phyloP scores from a whole-genome alignment of 2,797 vertebrate genomes.

The Crypturellus tataupa region DNA sequence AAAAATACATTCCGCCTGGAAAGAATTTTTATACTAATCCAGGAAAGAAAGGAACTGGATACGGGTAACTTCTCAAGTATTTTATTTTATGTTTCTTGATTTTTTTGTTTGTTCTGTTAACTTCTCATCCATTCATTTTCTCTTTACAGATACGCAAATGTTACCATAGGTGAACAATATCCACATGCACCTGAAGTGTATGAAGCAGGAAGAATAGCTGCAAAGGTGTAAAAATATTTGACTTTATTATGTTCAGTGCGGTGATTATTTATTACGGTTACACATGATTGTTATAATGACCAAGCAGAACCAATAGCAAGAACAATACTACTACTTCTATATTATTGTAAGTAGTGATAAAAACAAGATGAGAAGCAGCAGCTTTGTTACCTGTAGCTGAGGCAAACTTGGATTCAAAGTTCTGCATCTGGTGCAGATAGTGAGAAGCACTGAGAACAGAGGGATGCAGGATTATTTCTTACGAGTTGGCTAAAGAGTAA shows the following conservation, averaged over 20 bases:
- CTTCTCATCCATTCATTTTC: conserved; percentile 30
- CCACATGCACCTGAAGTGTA: conserved; percentile 85
- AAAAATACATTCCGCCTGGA: conserved; percentile 79
- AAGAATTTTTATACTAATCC: conserved; percentile 90
- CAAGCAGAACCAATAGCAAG: not conserved
- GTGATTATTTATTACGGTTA: not conserved
- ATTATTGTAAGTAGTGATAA: not conserved
- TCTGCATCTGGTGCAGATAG: not conserved
- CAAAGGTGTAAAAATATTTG: conserved; percentile 81
- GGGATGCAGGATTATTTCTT: not conserved
- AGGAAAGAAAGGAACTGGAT: conserved; percentile 90
- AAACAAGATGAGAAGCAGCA: not conserved
- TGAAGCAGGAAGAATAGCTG: conserved; percentile 77
- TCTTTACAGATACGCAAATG: conserved; percentile 83
- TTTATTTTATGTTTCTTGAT: not conserved
- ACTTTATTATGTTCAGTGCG: not conserved
- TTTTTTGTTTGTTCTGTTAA: not conserved
- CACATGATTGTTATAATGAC: not conserved
- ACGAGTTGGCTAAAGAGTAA: not conserved
- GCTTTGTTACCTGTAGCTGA: not conserved
- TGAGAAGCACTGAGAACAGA: not conserved
- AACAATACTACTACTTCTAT: not conserved
- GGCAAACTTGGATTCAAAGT: not conserved
- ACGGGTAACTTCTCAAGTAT: conserved; percentile 82
- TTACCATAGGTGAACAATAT: conserved; percentile 86